Evolutionary conservation across 2,888 invertebrate genomes (phyloP).

Genomic region (Iselma pallidipennis): DNA sequence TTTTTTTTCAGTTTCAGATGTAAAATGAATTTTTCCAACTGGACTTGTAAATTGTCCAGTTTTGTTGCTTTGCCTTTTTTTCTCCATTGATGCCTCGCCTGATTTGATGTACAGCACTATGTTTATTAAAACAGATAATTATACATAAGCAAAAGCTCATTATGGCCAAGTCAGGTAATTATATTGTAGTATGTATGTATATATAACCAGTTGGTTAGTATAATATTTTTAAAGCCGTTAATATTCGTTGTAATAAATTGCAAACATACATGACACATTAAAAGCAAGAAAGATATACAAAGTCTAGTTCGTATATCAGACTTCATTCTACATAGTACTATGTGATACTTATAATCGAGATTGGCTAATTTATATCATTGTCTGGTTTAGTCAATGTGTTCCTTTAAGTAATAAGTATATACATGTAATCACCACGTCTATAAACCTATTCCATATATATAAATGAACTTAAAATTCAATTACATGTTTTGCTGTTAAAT

Average conservation of each 20-base stretch:
- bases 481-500: conserved; percentile 42
- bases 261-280: conserved; percentile 49
- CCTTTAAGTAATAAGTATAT: neutral
- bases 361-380: conserved; percentile 41
- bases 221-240: conserved; percentile 27
- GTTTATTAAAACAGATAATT: conserved; percentile 23
- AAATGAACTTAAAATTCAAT: conserved; percentile 48
- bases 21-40: too few species aligned
- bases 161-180: conserved; percentile 29
- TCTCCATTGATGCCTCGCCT: neutral
- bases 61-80: neutral
- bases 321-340: conserved; percentile 20
- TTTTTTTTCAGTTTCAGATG: neutral
- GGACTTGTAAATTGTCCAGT: neutral
- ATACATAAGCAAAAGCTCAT: conserved; percentile 27
- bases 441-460: conserved; percentile 42
- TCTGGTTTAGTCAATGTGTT: conserved; percentile 16
- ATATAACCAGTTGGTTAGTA: conserved; percentile 30
- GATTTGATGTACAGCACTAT: conserved; percentile 15
- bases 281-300: conserved; percentile 47
- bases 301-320: conserved; percentile 39
- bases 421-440: neutral
- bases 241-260: conserved; percentile 48
- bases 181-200: conserved; percentile 30
- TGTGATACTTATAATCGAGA: conserved; percentile 45